Percentiles rank a stretch among this genome's conserved stretches.
Conservation (phyloP, 1,140 invertebrate species). For the Zaprionus capensis region DNA sequence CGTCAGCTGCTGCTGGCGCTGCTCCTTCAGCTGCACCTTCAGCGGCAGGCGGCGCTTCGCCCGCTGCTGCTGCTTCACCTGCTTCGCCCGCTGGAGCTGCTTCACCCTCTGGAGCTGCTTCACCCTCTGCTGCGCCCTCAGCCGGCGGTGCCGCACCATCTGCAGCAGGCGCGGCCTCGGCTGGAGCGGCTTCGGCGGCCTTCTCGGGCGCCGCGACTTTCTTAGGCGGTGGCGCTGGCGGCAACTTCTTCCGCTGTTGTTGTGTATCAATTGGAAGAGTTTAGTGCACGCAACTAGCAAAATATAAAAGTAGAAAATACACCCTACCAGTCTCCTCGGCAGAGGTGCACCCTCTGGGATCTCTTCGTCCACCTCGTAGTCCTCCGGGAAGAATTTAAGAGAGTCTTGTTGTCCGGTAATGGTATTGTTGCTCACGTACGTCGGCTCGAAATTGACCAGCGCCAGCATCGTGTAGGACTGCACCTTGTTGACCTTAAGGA, state of each 20-base stretch:
- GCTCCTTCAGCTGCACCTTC: background rate
- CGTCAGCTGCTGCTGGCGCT: background rate
- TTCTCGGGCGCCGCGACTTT: background rate
- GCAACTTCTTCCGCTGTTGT: background rate
- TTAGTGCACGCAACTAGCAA: background rate
- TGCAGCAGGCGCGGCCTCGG: background rate
- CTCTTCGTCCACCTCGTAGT: constrained; percentile 84
- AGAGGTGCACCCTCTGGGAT: constrained; percentile 15
- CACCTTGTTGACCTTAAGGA: constrained; percentile 86
- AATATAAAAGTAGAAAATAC: background rate
- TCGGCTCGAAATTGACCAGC: constrained; percentile 86
- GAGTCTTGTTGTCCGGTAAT: constrained; percentile 86
- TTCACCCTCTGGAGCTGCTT: constrained; percentile 8
- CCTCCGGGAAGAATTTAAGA: constrained; percentile 86
- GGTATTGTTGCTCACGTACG: constrained; percentile 86
- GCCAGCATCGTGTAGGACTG: constrained; percentile 84
- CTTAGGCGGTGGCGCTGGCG: background rate
- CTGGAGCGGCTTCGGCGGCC: background rate
- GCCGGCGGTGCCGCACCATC: background rate
- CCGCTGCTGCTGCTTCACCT: background rate
- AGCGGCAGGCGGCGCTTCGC: background rate
- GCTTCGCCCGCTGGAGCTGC: background rate
- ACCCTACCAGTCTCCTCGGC: constrained; percentile 40
- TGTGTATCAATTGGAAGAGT: background rate
- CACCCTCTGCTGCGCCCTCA: background rate